Percentiles rank a stretch among this genome's conserved stretches.
These are phyloP conservation scores for Redunca redunca DNA, from an alignment of 2,113 vertebrate species.

Conservation along the genomic window DNA sequence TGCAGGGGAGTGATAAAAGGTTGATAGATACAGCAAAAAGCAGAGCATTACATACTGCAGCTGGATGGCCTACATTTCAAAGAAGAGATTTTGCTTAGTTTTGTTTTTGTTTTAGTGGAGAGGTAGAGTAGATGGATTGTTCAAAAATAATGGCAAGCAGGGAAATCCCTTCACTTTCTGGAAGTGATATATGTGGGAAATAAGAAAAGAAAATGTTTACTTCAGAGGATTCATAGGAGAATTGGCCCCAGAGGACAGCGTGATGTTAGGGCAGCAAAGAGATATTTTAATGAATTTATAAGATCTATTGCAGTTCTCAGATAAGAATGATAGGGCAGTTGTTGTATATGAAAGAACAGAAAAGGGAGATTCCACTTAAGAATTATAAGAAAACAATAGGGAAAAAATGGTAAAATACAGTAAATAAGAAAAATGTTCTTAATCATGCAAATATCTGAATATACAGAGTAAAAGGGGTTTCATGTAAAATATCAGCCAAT, in stretches of 20 bases:
- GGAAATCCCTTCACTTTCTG: background rate
- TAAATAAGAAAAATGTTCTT: background rate
- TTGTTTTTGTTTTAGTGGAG: background rate
- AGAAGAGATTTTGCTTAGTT: background rate
- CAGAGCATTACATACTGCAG: background rate
- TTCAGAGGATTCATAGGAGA: background rate
- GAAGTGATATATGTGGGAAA: no score
- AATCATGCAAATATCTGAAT: background rate
- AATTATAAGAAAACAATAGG: background rate
- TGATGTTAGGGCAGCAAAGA: background rate
- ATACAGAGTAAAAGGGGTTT: background rate
- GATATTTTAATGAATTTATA: background rate
- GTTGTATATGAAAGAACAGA: background rate
- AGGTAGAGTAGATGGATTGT: background rate
- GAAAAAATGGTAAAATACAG: background rate
- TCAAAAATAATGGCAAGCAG: background rate
- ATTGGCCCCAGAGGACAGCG: background rate
- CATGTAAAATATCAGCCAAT: background rate
- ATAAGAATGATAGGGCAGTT: background rate
- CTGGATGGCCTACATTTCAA: background rate
- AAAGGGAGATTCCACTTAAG: background rate
- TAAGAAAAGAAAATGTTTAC: background rate
- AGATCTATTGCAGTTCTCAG: background rate
- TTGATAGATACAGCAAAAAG: background rate
- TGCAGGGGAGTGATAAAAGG: background rate